Evolutionary conservation across 1,140 invertebrate species (phyloP), one percentile per base, ranked within the genome.

Genomic region (Lordiphosa mommai): DNA sequence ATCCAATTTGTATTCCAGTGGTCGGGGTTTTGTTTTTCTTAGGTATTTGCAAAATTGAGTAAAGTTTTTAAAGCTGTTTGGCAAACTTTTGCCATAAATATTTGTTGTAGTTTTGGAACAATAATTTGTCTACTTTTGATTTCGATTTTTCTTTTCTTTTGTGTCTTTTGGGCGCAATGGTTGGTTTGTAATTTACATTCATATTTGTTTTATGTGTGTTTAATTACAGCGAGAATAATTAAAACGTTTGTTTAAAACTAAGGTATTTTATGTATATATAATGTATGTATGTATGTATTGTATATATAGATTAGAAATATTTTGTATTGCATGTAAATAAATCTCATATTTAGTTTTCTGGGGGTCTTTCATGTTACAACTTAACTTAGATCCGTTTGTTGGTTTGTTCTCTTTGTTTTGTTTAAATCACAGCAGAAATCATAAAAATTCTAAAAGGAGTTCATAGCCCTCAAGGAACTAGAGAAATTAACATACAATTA

Each of bases 151-250:
- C 29, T 49, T 57, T 36, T 57, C 17, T 40, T 68, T 60, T 77
- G 57, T 70, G 71, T 84, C 66, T 61, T 70, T 84, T 82, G 79
- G 72, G 77, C 77, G 77, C 77, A 84, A 72, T 84, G 69, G 20
- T 59, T 52, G 49, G 20, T 52, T 46, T 43, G 29, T 60, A 69
- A 61, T 67, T 57, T 63, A 63, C 61, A 61, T 40, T 46, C 30
- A 56, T 56, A 61, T 56, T 38, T 66, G 30, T 60, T 34, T 44
- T 14, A 34, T 12, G 17, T 48, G 34, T 71, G 72, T 74, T 82
- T 77, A 77, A 74, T 84, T 82, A 84, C 76, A 82, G 76, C 80
- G 77, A 82, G 61, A 72, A 43, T 74, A 74, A 73, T 68, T 84
- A 76, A 84, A 82, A 76, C 36, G 77, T 82, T 50, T 36, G 43